Base-by-base conservation (phyloP, 2,888 invertebrate genomes). In the Drosophila nigricruria region DNA sequence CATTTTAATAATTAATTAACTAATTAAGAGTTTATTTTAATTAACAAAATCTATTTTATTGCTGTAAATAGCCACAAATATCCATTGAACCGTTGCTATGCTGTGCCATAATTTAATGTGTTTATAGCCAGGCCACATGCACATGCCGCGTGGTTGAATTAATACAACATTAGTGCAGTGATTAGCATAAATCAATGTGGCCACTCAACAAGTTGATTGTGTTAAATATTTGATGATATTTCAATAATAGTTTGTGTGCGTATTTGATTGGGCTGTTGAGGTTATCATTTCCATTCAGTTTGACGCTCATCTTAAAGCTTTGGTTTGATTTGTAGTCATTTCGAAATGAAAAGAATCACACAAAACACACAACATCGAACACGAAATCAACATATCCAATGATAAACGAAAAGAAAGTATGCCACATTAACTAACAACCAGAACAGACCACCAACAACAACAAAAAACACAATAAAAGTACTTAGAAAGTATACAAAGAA, bases 361-460 rank as follows among this genome's bases (percentile, higher is more conserved):
- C 38, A 18, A 50, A 36, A 62, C 52, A 73, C 59, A 25, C 59
- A 64, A 50, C 66, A 77, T 58, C 69, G 62, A n/a, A n/a, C n/a
- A n/a, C n/a, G n/a, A 69, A 66, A 71, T 75, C 68, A 80, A 78
- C 59, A 70, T 73, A 66, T 50, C 36, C 64, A 79, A 75, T 57
- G 66, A 84, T 84, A 84, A 84, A 87, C 70, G 10, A 88, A 87
- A 83, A 88, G 84, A 88, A 87, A 88, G 84, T 88, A 82, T 87
- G 87, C 88, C 73, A 88, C 86, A 88, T 88, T 87, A 69, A 88
- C 86, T 86, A 86, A 86, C 86, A 86, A 88, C 86, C 71, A 82
- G 72, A 80, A 82, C 81, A 76, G 73, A 73, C 85, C 85, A 81
- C 85, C 81, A 81, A 77, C 61, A 70, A 73, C 64, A 77, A 66